These are phyloP conservation scores for Aplocera efformata DNA, from an alignment of 2,888 invertebrate species.

Conservation along the genomic window DNA sequence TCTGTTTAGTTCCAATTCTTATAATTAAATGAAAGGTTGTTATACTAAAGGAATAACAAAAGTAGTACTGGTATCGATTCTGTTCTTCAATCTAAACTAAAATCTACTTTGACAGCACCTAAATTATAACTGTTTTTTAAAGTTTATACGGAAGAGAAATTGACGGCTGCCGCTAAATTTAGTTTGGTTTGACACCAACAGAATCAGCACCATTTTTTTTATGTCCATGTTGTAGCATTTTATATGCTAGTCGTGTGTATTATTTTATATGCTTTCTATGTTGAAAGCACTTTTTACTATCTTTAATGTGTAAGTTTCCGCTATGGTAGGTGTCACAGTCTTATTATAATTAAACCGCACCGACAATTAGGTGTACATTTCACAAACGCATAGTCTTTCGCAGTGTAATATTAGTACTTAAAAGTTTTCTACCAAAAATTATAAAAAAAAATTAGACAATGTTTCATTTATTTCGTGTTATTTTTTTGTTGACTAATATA, in stretches of 20 bases:
- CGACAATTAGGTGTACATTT: constrained; percentile 44
- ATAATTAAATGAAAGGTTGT: constrained; percentile 13
- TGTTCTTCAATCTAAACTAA: too few species aligned
- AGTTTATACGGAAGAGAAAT: too few species aligned
- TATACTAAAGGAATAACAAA: constrained; percentile 10
- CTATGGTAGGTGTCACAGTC: constrained; percentile 29
- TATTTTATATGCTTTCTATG: constrained; percentile 22
- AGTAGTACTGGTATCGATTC: too few species aligned
- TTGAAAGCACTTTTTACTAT: constrained; percentile 20
- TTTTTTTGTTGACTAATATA: constrained; percentile 66
- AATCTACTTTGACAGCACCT: too few species aligned
- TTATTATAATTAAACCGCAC: constrained; percentile 26
- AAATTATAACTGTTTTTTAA: too few species aligned
- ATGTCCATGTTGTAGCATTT: constrained; percentile 51
- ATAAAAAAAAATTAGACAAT: constrained; percentile 56
- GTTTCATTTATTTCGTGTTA: constrained; percentile 55
- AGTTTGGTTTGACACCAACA: too few species aligned
- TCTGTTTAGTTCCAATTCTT: neutral
- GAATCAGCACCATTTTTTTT: too few species aligned
- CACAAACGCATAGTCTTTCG: constrained; percentile 55
- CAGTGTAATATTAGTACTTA: constrained; percentile 71
- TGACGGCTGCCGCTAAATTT: too few species aligned
- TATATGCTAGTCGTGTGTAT: constrained; percentile 65
- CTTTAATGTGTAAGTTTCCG: constrained; percentile 32
- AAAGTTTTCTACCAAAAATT: constrained; percentile 68